A percentile compares a stretch with the other conserved stretches of the same genome.
Conservation (phyloP, 2,888 invertebrate species). For the Busseola fusca region DNA sequence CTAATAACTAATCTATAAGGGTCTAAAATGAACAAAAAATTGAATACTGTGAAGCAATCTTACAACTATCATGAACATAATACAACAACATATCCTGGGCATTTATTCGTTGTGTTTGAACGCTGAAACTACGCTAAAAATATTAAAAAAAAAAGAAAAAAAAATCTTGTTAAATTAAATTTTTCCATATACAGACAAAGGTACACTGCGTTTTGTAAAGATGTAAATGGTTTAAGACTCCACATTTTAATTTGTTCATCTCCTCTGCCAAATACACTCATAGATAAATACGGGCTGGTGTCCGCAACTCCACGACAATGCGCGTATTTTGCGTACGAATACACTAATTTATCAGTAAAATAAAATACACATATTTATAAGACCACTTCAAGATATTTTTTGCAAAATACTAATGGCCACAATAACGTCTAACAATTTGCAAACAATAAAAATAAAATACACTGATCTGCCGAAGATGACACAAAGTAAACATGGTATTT, state of each 20-base stretch:
- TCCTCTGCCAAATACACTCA: slow-evolving; percentile 73
- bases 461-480: slow-evolving; percentile 56
- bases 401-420: slow-evolving; percentile 80
- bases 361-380: slow-evolving; percentile 60
- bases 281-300: too few species aligned
- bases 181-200: slow-evolving; percentile 57
- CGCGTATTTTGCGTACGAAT: too few species aligned
- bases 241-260: slow-evolving; percentile 63
- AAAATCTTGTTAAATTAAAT: slow-evolving; percentile 55
- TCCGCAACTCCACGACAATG: too few species aligned
- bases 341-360: slow-evolving; percentile 55
- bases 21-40: slow-evolving; percentile 69
- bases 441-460: slow-evolving; percentile 56
- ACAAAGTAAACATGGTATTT: slow-evolving; percentile 51
- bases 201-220: slow-evolving; percentile 64
- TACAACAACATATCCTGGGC: slow-evolving; percentile 74
- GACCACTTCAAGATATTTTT: slow-evolving; percentile 60
- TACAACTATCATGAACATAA: slow-evolving; percentile 77
- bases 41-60: slow-evolving; percentile 80
- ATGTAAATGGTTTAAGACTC: slow-evolving; percentile 47
- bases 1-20: slow-evolving; percentile 65
- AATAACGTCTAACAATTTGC: slow-evolving; percentile 65
- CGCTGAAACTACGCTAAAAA: slow-evolving; percentile 71
- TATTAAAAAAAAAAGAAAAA: slow-evolving; percentile 56
- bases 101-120: slow-evolving; percentile 83